Evolutionary conservation across 2,888 invertebrate species (phyloP).

Genomic region (Chrysotoxum bicinctum): DNA sequence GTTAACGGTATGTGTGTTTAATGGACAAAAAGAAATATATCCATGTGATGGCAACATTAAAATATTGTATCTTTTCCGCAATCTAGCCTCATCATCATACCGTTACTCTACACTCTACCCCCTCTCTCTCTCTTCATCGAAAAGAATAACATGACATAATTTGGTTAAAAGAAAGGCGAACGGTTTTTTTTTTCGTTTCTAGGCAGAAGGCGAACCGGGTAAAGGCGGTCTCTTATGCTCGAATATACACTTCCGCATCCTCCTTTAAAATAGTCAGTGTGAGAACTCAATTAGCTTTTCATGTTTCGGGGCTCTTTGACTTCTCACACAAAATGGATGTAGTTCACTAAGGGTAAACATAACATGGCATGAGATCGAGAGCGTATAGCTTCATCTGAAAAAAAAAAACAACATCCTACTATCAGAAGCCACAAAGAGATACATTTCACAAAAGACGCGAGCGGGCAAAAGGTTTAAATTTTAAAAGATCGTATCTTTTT

Average conservation of each 20-base stretch:
- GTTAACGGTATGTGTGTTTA: slow-evolving; percentile 19
- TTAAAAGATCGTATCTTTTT: slow-evolving; percentile 28
- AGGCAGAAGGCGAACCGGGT: not conserved
- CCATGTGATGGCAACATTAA: slow-evolving; percentile 44
- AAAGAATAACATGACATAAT: slow-evolving; percentile 59
- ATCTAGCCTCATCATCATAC: slow-evolving; percentile 28
- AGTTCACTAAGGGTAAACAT: slow-evolving; percentile 30
- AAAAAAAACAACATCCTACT: not conserved
- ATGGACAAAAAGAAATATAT: slow-evolving; percentile 28
- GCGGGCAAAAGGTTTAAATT: slow-evolving; percentile 29
- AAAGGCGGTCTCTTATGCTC: not conserved
- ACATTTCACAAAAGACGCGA: slow-evolving; percentile 19
- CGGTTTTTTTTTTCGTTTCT: slow-evolving; percentile 25
- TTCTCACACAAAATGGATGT: slow-evolving; percentile 44
- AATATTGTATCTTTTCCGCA: slow-evolving; percentile 62
- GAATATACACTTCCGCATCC: not conserved
- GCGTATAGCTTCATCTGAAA: not conserved
- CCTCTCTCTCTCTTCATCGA: not conserved
- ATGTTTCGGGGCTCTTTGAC: slow-evolving; percentile 64
- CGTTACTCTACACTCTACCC: not conserved
- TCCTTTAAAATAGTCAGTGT: slow-evolving; percentile 29
- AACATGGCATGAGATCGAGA: slow-evolving; percentile 3
- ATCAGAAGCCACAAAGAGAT: slow-evolving; percentile 21
- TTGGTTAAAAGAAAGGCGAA: slow-evolving; percentile 62
- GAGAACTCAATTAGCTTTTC: slow-evolving; percentile 72